Base-by-base conservation (phyloP, 1,140 invertebrate species). In the Sycophaga agraensis region DNA sequence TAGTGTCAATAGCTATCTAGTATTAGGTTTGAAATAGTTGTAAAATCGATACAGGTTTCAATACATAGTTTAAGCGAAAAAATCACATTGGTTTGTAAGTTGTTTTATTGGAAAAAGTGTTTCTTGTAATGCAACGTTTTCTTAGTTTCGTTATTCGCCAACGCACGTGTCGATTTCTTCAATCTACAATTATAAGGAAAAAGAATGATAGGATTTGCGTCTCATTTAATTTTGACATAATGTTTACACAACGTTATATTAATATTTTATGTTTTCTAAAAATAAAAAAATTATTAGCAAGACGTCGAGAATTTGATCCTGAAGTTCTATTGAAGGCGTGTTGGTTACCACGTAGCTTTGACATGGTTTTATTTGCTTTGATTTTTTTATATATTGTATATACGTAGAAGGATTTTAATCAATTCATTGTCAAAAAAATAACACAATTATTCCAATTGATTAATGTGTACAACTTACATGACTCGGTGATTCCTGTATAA, bases 41-140 rank as follows among this genome's bases (percentile, higher is more conserved):
- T 64, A 59, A 73, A 73, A 67, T 63, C 64, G 40, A 64, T 14
- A 50, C 73, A 78, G 75, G 68, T 70, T 76, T 72, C 70, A 68
- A 62, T 76, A 71, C 63, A 57, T 76, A 76, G 73, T 70, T 67
- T 73, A 72, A 40, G n/a, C 37, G 21, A 43, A 16, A 49, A 22
- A 58, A 49, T 26, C 19, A n/a, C n/a, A 31, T 31, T 43, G 45
- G 22, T 34, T 50, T 59, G 24, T 63, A 57, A 63, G 26, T 19
- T 49, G 17, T 26, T 53, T 53, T 34, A 39, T 17, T 21, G 28
- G 28, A 19, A 51, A 55, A 28, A 22, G 26, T 55, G 8, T 35
- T 24, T 43, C 45, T 63, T 46, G 14, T 45, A 58, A 63, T 26
- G 17, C 48, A 51, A 53, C 12, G 37, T 54, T 51, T 59, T 65